Evolutionary conservation across 2,113 vertebrate genomes (phyloP).

Genomic region (Silurus glanis): DNA sequence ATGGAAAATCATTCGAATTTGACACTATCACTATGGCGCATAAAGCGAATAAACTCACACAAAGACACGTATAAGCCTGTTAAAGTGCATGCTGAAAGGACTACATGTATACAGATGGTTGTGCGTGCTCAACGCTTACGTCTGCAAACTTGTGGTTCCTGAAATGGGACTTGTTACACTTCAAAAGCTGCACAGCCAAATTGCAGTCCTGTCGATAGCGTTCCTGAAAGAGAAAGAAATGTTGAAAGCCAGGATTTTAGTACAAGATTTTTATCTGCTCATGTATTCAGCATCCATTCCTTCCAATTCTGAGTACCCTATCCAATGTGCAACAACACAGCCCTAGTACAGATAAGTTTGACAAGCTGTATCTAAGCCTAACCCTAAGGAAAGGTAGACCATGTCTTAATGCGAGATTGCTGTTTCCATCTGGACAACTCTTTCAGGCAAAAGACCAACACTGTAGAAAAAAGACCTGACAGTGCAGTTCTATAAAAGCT

Average conservation of each 20-base stretch:
- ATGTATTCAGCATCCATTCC: not conserved
- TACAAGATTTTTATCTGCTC: not conserved
- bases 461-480: slow-evolving; percentile 5
- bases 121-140: slow-evolving; percentile 74
- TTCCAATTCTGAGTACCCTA: not conserved
- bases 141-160: slow-evolving; percentile 98
- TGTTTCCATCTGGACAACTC: not conserved
- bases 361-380: slow-evolving; percentile 12
- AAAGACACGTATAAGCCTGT: not conserved
- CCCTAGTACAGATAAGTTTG: not conserved
- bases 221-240: slow-evolving; percentile 73
- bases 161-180: slow-evolving; percentile 99
- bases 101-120: not conserved
- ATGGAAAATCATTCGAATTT: not conserved
- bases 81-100: not conserved
- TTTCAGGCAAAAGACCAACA: not conserved
- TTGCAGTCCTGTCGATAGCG: slow-evolving; percentile 97
- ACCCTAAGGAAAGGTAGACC: not conserved
- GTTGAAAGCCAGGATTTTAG: not conserved
- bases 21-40: slow-evolving; percentile 30
- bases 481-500: slow-evolving; percentile 17
- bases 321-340: not conserved
- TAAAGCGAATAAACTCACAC: slow-evolving; percentile 35
- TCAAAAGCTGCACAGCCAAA: slow-evolving; percentile 93
- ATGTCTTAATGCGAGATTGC: not conserved